Base-by-base conservation (phyloP, 2,888 invertebrate species). In the Allophyes oxyacanthae region DNA sequence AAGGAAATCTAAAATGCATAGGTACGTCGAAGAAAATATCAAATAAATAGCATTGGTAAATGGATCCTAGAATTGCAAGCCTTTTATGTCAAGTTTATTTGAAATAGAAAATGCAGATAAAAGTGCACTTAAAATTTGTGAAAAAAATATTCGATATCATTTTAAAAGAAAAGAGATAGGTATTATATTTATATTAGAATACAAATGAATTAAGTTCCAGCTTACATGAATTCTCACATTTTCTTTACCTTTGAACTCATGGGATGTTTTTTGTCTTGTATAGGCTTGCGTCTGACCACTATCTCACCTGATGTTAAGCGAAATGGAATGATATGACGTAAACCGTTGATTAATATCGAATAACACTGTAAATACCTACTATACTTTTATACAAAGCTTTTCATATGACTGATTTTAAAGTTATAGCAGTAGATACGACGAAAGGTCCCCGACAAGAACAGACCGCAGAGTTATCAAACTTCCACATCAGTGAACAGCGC, bases 401-500 rank as follows among this genome's bases (percentile, higher is more conserved):
- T 25, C 33, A 37, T 32, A 55, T 44, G 30, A 25, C 26, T 36
- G 49, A 49, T 50, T 64, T 65, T 36, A 56, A 52, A 56, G 50
- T 71, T 56, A 20, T 20, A 20, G 52, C 61, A 56, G 53, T 61
- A 65, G 61, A 71, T 53, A 38, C 25, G 44, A 14, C 48, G 71
- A 61, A 58, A 53, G 46, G 50, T 28, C 20, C 25, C 54, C 67
- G 67, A 57, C 58, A 71, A 60, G 71, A 69, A 50, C 72, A 71
- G 57, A 57, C 63, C 63, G 28, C 52, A 50, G 38, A 53, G 54
- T 66, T 72, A 72, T 72, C 72, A 59, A 60, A 63, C 72, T 74
- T 71, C 67, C 57, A 74, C 75, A 60, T 74, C 72, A 59, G 43
- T 53, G 59, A 50, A n/a, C 59, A 63, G 14, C 40, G 30, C 37